These are phyloP conservation scores for Gonioctena quinquepunctata DNA, from an alignment of 1,140 invertebrate species.

Conservation along the genomic window DNA sequence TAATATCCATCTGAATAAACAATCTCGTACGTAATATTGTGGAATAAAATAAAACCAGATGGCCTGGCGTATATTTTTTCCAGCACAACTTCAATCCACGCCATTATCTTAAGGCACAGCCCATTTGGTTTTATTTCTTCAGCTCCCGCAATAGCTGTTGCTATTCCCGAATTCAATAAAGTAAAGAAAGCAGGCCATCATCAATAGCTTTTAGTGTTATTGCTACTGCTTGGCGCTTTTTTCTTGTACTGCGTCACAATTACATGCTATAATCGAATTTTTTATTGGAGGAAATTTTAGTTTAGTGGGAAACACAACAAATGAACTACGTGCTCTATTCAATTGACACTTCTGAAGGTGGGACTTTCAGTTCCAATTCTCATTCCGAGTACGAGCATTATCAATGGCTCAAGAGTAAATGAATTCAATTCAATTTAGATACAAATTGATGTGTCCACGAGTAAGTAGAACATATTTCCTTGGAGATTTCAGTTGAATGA, in stretches of 20 bases:
- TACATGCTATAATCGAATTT: too few species aligned
- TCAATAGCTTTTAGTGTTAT: slow-evolving; percentile 40
- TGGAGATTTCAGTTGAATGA: too few species aligned
- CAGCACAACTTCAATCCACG: slow-evolving; percentile 38
- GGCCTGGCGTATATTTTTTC: slow-evolving; percentile 41
- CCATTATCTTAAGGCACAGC: slow-evolving; percentile 39
- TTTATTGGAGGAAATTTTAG: too few species aligned
- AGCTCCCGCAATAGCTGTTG: slow-evolving; percentile 34
- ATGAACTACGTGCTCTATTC: too few species aligned
- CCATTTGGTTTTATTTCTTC: slow-evolving; percentile 44
- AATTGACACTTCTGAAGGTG: too few species aligned
- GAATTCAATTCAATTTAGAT: too few species aligned
- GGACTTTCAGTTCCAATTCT: too few species aligned
- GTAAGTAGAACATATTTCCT: too few species aligned
- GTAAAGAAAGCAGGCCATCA: slow-evolving; percentile 30
- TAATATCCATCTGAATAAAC: neutral
- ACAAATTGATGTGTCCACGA: too few species aligned
- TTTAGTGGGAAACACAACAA: too few species aligned
- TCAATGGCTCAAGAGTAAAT: too few species aligned
- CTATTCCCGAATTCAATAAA: slow-evolving; percentile 34
- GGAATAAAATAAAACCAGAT: slow-evolving; percentile 43
- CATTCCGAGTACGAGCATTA: too few species aligned
- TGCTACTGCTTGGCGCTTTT: slow-evolving; percentile 27
- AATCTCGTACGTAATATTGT: neutral
- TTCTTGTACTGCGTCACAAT: neutral